A percentile compares a stretch with the other conserved stretches of the same genome.
Evolutionary conservation across 2,797 vertebrate genomes (phyloP).

Genomic region (Loris lydekkerianus): DNA sequence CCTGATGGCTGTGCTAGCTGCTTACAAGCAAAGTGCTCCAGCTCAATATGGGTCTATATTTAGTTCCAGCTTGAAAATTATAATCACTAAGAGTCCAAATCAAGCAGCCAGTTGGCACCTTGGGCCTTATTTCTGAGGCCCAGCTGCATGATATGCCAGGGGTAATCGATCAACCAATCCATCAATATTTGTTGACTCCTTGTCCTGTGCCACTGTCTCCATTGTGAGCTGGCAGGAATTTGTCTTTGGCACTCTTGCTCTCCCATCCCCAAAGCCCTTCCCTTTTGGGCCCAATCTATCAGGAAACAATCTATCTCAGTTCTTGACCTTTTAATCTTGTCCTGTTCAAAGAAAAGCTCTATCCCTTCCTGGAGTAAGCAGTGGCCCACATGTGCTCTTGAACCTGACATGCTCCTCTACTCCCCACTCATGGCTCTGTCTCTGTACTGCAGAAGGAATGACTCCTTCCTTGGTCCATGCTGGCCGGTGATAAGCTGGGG

Average conservation of each 20-base stretch:
- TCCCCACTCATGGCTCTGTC: not conserved
- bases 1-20: not conserved
- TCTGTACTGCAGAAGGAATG: not conserved
- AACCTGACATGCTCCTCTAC: not conserved
- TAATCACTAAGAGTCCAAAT: constrained; percentile 17
- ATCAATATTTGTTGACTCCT: not conserved
- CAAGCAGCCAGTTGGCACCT: not conserved
- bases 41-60: not conserved
- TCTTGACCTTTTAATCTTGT: not conserved
- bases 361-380: not conserved
- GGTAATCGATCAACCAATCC: not conserved
- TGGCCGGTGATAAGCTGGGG: not conserved
- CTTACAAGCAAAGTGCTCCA: not conserved
- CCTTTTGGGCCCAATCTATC: not conserved
- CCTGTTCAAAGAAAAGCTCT: not conserved
- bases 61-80: constrained; percentile 20
- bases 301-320: not conserved
- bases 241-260: not conserved
- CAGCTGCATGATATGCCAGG: not conserved
- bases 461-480: not conserved
- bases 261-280: not conserved
- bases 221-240: not conserved
- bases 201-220: not conserved
- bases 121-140: not conserved
- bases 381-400: not conserved